Evolutionary conservation across 2,113 vertebrate species (phyloP), one percentile per base, ranked within the genome.

Genomic region (Microtus pennsylvanicus): DNA sequence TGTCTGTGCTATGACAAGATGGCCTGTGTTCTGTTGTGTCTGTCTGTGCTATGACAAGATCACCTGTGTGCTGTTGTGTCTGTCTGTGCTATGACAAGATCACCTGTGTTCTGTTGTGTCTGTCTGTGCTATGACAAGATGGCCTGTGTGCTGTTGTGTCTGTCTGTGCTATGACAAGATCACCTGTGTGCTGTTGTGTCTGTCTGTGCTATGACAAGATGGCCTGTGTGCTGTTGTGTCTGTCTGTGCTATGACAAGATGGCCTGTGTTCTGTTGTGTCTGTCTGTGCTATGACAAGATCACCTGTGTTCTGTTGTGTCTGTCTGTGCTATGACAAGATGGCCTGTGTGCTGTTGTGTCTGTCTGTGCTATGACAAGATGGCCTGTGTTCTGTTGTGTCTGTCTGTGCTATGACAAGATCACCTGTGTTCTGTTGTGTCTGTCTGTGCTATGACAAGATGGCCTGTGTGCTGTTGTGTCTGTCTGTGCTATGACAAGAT

Each of bases 61-160:
- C 3, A 4, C 42, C 42, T 42, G 42, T 42, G 42, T 42, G 42
- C 42, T 42, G 42, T 42, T 42, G 3, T 42, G 42, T 42, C 42
- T 42, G 42, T 42, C 42, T 42, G 42, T 42, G 42, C 77, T 28
- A 17, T 1, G 14, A 24, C 33, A 90, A 95, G 72, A 28, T 58
- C 12, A 4, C 7, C 35, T 58, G 0, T 7, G 24, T 10, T 38
- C 13, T 30, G 1, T 22, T 28, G 0, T 47, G 11, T n/a, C 69
- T 47, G 9, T 47, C 47, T 1, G 26, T 33, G 58, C 26, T 28
- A n/a, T n/a, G n/a, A n/a, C 42, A 42, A 42, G 42, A 42, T 42
- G 3, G 3, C 42, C 42, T 42, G 42, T 42, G 42, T 42, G 42
- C 42, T 42, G 42, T 42, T 42, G 3, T 42, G 42, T 42, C 42